phyloP scores from a whole-genome alignment of 53 echinoderm and acorn worm genomes.

The Astropecten irregularis region DNA sequence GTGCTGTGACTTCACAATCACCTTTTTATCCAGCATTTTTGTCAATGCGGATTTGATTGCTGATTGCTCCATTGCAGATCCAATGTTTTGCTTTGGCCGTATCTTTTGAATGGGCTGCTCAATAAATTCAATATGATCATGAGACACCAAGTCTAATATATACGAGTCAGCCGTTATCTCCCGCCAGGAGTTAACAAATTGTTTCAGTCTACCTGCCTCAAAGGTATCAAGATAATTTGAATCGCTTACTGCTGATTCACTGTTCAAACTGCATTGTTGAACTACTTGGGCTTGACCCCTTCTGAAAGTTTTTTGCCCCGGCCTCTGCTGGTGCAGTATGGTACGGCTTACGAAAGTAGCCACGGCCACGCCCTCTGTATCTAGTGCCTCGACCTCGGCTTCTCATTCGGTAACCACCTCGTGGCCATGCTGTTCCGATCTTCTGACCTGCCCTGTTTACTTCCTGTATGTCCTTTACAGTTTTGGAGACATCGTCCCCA shows the following conservation, averaged over 20 bases:
- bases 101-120: constrained; percentile 11
- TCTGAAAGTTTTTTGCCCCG: constrained; percentile 44
- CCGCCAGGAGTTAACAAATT: constrained; percentile 45
- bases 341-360: background rate
- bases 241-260: background rate
- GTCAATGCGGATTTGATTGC: constrained; percentile 28
- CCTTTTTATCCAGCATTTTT: constrained; percentile 55
- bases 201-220: constrained; percentile 60
- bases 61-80: background rate
- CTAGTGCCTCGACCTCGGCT: constrained; percentile 8
- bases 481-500: constrained; percentile 45
- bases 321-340: background rate
- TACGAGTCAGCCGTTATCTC: constrained; percentile 42
- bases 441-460: constrained; percentile 41
- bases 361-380: constrained; percentile 8
- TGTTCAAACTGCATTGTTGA: background rate
- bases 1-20: constrained; percentile 26
- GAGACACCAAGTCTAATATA: constrained; percentile 31
- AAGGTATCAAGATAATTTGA: constrained; percentile 3
- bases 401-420: background rate
- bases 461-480: constrained; percentile 51
- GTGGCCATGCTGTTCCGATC: constrained; percentile 1
- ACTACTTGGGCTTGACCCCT: constrained; percentile 19
- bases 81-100: background rate
- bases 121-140: constrained; percentile 49